Base-by-base conservation (phyloP, 2,888 invertebrate species). In the Drosophila mulleri region DNA sequence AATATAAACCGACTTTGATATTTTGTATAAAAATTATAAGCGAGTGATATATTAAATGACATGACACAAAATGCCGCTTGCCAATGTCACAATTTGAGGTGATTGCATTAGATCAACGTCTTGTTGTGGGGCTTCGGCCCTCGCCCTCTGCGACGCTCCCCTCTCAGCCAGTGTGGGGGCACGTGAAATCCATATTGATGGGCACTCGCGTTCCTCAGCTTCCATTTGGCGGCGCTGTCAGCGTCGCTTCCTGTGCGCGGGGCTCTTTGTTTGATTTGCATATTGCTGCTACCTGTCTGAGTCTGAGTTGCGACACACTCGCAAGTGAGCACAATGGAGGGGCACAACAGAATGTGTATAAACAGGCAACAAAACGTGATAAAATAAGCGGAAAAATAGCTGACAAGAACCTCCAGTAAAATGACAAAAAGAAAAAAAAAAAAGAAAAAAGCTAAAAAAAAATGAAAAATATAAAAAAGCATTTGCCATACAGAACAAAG, bases 361-460 rank as follows among this genome's bases (percentile, higher is more conserved):
- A 68, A 67, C 63, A 44, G 67, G 48, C 66, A 72, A 67, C 58
- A 75, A 70, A 83, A 70, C 72, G 83, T 88, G 87, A 86, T 83
- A 81, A 89, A 89, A 89, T 75, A 83, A 83, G 82, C 75, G 77
- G 75, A 89, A 89, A 88, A 84, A 83, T 81, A 81, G 89, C 87
- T 72, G 70, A 89, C 77, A 83, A 76, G 67, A 70, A 61, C 45
- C 44, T 18, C 53, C 67, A 37, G 42, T 41, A 39, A 39, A 41
- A 44, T 52, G n/a, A 35, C 54, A 29, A 47, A 14, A 61, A 29
- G 54, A 58, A 29, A 66, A 58, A 29, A 64, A 63, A 47, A 65
- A 67, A 52, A 61, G 42, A 18, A 61, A 23, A 63, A 50, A 65
- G 65, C 50, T 58, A 48, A 14, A 61, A 41, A 67, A 39, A 18